These are phyloP conservation scores for Drusus annulatus DNA, from an alignment of 1,140 invertebrate genomes.

Conservation along the genomic window DNA sequence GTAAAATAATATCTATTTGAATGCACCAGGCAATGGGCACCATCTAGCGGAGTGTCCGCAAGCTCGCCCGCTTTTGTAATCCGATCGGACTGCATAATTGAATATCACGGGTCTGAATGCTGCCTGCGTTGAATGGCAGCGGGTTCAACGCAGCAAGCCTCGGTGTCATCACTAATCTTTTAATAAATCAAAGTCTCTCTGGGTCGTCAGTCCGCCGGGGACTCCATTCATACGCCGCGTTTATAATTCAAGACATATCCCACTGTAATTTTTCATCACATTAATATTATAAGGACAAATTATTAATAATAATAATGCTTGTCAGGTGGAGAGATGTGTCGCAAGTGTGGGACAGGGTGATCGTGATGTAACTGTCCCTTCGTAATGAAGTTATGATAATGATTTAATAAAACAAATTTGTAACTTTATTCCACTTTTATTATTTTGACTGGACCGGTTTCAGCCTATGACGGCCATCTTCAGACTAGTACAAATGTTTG, in stretches of 20 bases:
- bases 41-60: not conserved
- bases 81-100: constrained; percentile 38
- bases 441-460: too few relatives aligned
- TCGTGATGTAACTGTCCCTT: not conserved
- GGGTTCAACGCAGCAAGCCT: not conserved
- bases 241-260: constrained; percentile 54
- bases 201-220: constrained; percentile 15
- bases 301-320: constrained; percentile 54
- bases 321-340: constrained; percentile 47
- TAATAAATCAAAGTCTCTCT: constrained; percentile 52
- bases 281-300: constrained; percentile 58
- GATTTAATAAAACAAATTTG: too few relatives aligned
- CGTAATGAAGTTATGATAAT: too few relatives aligned
- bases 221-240: constrained; percentile 22
- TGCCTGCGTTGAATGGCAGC: constrained; percentile 31
- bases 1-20: not conserved
- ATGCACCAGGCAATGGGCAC: not conserved
- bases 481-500: too few relatives aligned
- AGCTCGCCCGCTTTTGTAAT: constrained; percentile 34
- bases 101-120: constrained; percentile 49
- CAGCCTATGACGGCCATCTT: too few relatives aligned
- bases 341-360: constrained; percentile 19
- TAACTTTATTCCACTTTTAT: too few relatives aligned
- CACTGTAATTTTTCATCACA: constrained; percentile 56
- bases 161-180: constrained; percentile 45